phyloP scores from a whole-genome alignment of 2,113 vertebrate genomes.

The Leucopternis melanops region DNA sequence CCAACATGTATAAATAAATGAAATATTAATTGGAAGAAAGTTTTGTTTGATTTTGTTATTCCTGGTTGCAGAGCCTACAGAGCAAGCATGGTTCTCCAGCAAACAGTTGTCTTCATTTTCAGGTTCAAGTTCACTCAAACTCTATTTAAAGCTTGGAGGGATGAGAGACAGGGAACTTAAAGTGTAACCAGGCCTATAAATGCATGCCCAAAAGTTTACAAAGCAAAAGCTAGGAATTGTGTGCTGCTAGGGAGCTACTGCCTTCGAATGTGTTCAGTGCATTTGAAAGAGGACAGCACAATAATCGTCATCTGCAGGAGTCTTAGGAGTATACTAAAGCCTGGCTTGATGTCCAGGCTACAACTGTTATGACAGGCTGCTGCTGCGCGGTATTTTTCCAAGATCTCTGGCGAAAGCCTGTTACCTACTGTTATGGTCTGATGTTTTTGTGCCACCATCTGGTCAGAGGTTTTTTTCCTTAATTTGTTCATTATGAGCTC shows the following conservation, averaged over 20 bases:
- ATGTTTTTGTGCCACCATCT: constrained; percentile 44
- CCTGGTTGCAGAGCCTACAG: background rate
- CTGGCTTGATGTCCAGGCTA: background rate
- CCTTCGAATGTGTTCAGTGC: background rate
- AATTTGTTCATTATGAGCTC: background rate
- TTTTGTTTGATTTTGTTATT: background rate
- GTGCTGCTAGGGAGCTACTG: background rate
- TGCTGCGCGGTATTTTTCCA: background rate
- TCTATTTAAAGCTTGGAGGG: background rate
- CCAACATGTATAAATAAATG: background rate
- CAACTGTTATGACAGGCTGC: background rate
- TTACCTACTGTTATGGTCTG: constrained; percentile 10
- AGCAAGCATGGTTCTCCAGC: background rate
- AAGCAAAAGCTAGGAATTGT: background rate
- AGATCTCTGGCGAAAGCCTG: background rate
- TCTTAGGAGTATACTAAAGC: background rate
- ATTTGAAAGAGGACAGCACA: background rate
- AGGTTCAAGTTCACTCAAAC: background rate
- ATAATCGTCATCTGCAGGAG: background rate
- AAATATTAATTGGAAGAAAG: background rate
- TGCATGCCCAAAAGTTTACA: background rate
- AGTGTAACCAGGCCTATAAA: background rate
- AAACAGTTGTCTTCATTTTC: background rate
- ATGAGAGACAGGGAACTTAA: background rate
- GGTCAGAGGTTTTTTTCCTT: background rate